These are phyloP conservation scores for Branchellion lobata DNA, from an alignment of 2,888 invertebrate genomes.

Conservation along the genomic window DNA sequence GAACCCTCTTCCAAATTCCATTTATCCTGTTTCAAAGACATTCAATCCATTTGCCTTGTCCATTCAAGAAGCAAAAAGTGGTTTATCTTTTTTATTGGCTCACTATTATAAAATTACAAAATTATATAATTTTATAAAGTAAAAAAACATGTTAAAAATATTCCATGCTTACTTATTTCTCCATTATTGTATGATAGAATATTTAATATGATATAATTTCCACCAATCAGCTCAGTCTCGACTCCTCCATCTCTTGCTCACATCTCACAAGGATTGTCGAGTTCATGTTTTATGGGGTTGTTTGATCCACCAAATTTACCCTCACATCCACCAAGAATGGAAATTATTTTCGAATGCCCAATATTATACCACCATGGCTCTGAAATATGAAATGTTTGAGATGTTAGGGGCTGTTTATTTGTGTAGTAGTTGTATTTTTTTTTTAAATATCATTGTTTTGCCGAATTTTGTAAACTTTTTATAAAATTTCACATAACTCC, in stretches of 20 bases:
- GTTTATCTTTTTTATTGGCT: neutral
- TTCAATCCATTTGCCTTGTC: constrained; percentile 5
- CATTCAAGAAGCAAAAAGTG: neutral
- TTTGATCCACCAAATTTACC: constrained; percentile 20
- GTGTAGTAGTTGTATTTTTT: neutral
- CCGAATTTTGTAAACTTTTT: no score
- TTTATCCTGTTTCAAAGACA: constrained; percentile 1
- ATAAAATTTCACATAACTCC: neutral
- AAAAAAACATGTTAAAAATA: no score
- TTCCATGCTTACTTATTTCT: no score
- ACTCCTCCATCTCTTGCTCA: neutral
- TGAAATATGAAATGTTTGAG: neutral
- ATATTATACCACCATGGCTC: neutral
- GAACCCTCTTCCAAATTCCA: neutral
- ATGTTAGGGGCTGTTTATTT: neutral
- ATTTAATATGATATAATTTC: no score
- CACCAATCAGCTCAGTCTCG: no score
- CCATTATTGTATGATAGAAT: no score
- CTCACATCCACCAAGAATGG: constrained; percentile 23
- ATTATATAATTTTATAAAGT: no score
- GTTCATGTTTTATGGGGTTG: constrained; percentile 30
- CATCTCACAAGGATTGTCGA: neutral
- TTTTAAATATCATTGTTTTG: no score
- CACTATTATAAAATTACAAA: no score
- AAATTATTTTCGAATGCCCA: neutral